Base-by-base conservation (phyloP, 2,797 vertebrate genomes). In the Trichosurus vulpecula region DNA sequence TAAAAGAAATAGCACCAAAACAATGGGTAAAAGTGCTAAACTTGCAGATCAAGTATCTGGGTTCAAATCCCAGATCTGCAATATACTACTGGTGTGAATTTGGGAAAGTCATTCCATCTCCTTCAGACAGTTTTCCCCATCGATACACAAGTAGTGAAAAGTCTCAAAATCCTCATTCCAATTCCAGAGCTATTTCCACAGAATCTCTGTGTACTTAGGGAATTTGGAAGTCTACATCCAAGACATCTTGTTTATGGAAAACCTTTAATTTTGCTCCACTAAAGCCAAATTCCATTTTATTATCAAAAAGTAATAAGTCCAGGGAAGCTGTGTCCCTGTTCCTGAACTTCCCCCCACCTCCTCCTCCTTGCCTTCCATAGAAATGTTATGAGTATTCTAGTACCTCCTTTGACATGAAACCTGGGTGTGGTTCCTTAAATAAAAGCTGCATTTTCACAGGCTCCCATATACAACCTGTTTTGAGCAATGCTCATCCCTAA, bases 361-460 rank as follows among this genome's bases (percentile, higher is more conserved):
- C 14, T 55, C 54, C 14, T 61, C 27, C 12, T 55, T 25, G 27
- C 19, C 52, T 29, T n/a, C 16, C 29, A 19, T 87, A 35, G 74
- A 87, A 51, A 51, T 87, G 9, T 9, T 87, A 51, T 47, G 74
- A 87, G 31, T 29, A 87, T 87, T 87, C 41, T 51, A 87, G 41
- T 1, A 47, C 74, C 22, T 27, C 41, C 9, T 94, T 92, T 91
- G 51, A 41, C 8, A 52, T 8, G 13, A 58, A 92, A 96, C 52
- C 29, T 52, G 1, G 41, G 9, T 54, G 51, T 61, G 31, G 52
- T 55, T 96, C 10, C 74, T 95, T 61, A 90, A 56, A 90, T 93
- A n/a, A 95, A 94, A 61, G 35, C 52, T 94, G 91, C 14, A 90
- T 0, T 52, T 94, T 74, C 90, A 55, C 52, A 91, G 29, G 74